Percentiles rank a stretch among this genome's conserved stretches.
Conservation (phyloP, 2,888 invertebrate genomes). For the Parascotia fuliginaria region DNA sequence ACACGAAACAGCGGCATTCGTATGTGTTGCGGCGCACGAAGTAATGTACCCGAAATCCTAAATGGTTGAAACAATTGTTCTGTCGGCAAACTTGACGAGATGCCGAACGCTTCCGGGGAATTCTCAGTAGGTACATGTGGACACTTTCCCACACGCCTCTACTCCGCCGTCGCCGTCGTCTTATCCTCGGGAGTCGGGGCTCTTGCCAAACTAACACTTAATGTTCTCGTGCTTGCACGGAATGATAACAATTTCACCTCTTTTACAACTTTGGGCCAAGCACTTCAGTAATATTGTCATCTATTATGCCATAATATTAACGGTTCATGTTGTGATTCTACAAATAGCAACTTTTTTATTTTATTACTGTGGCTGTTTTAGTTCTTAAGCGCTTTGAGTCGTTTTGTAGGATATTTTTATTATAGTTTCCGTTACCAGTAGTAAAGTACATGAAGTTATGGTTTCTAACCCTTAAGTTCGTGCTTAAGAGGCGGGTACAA, state of each 20-base stretch:
- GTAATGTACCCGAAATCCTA: constrained; percentile 43
- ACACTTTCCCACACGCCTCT: constrained; percentile 50
- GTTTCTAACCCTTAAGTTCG: too few relatives aligned
- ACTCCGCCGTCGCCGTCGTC: constrained; percentile 7
- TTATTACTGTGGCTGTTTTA: too few relatives aligned
- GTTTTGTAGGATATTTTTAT: too few relatives aligned
- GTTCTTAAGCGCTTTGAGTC: too few relatives aligned
- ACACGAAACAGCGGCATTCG: constrained; percentile 36
- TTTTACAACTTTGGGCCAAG: background rate
- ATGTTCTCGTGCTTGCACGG: constrained; percentile 27
- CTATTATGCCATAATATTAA: background rate
- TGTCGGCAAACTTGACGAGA: constrained; percentile 29
- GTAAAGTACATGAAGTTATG: too few relatives aligned
- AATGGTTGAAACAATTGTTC: constrained; percentile 44
- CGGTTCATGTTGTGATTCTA: too few relatives aligned
- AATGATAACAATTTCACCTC: constrained; percentile 25
- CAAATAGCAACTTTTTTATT: too few relatives aligned
- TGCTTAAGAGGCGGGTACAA: too few relatives aligned
- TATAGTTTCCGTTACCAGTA: too few relatives aligned
- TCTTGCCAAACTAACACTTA: constrained; percentile 43
- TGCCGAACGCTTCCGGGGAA: constrained; percentile 31
- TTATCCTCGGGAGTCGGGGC: constrained; percentile 28
- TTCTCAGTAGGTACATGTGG: constrained; percentile 49
- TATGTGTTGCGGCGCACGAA: constrained; percentile 32
- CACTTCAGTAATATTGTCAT: background rate